Conservation (phyloP, 1,140 invertebrate species). For the Drosophila lacteicornis region DNA sequence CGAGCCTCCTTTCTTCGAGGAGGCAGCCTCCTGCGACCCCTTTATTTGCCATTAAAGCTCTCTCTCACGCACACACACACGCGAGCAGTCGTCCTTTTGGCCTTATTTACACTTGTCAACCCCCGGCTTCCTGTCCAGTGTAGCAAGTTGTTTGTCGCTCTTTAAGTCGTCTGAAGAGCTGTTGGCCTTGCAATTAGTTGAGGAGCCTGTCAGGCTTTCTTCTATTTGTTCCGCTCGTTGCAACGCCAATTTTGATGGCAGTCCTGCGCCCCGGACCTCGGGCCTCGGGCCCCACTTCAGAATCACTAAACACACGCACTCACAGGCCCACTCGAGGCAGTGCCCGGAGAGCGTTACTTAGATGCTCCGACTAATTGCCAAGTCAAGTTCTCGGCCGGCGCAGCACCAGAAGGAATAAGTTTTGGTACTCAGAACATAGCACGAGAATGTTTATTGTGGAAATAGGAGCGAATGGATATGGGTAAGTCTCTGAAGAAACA, state of each 20-base stretch:
- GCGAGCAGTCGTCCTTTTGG: constrained; percentile 8
- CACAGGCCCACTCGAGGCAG: constrained; percentile 43
- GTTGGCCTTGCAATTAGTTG: constrained; percentile 80
- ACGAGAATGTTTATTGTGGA: not conserved
- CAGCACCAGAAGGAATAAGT: not conserved
- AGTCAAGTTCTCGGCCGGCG: constrained; percentile 32
- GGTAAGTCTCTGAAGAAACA: too few species aligned
- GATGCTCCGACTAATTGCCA: constrained; percentile 59
- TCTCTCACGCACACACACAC: constrained; percentile 9
- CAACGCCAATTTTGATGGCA: constrained; percentile 49
- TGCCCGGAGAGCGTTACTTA: constrained; percentile 40
- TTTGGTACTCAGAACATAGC: not conserved
- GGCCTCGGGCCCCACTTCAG: constrained; percentile 38
- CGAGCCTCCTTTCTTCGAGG: constrained; percentile 19
- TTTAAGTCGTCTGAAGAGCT: constrained; percentile 69
- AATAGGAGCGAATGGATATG: not conserved
- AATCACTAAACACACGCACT: constrained; percentile 41
- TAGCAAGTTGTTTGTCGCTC: constrained; percentile 52
- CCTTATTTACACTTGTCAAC: constrained; percentile 59
- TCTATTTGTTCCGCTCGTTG: constrained; percentile 33
- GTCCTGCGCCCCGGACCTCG: constrained; percentile 14
- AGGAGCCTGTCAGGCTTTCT: constrained; percentile 46
- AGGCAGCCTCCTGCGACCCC: constrained; percentile 18
- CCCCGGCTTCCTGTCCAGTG: constrained; percentile 8
- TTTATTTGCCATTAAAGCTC: constrained; percentile 52